phyloP scores from a whole-genome alignment of 2,113 vertebrate genomes.

The Chaetops frenatus region DNA sequence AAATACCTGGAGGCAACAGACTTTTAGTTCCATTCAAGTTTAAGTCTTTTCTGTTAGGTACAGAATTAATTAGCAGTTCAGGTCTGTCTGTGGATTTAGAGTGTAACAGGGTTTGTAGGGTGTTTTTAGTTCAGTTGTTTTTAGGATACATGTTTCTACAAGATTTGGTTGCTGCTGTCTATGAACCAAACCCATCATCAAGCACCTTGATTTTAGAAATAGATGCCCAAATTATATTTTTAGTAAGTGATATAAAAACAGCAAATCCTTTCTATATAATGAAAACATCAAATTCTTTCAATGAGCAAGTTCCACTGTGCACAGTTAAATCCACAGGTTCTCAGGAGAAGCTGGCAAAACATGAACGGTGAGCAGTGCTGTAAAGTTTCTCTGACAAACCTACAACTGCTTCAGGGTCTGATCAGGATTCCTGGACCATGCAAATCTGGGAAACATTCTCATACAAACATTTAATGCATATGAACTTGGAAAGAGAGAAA shows the following conservation, averaged over 20 bases:
- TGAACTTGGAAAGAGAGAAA: conserved; percentile 8
- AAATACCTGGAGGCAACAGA: conserved; percentile 82
- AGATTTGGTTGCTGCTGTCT: background rate
- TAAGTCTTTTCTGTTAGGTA: conserved; percentile 59
- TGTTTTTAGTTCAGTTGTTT: background rate
- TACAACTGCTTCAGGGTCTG: conserved; percentile 27
- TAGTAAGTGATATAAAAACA: background rate
- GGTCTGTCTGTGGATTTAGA: conserved; percentile 76
- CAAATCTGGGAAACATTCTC: conserved; percentile 21
- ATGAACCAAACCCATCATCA: background rate
- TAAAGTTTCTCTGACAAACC: conserved; percentile 63
- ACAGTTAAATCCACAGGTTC: conserved; percentile 79
- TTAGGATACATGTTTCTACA: background rate
- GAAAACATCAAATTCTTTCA: background rate
- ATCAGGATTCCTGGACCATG: conserved; percentile 2
- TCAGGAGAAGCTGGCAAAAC: conserved; percentile 68
- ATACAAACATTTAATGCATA: conserved; percentile 31
- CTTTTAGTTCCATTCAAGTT: conserved; percentile 77
- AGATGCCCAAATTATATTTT: background rate
- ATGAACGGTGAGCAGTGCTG: conserved; percentile 76
- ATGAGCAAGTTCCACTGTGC: conserved; percentile 36
- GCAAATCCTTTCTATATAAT: background rate
- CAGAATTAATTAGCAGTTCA: conserved; percentile 66
- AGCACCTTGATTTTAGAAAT: conserved; percentile 20
- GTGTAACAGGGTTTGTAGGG: conserved; percentile 53